These are phyloP conservation scores for Anguilla anguilla DNA, from an alignment of 2,797 vertebrate species.

Conservation along the genomic window DNA sequence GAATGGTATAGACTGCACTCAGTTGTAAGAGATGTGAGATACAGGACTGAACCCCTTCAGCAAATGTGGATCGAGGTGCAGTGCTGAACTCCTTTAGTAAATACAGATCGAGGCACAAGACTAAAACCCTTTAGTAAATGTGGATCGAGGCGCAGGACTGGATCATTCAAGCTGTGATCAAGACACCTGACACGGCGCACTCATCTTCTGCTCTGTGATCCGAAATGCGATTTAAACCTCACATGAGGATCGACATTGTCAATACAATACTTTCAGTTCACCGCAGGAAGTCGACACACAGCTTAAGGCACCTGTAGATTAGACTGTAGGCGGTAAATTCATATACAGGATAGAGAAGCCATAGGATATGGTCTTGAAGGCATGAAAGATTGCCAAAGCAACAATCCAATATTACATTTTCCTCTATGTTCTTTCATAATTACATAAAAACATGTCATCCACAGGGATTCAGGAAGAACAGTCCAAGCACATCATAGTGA, in stretches of 20 bases:
- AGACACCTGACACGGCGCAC: not conserved
- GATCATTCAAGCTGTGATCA: not conserved
- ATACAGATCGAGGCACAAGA: too few species aligned
- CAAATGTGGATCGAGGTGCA: too few species aligned
- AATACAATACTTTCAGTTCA: not conserved
- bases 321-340: too few species aligned
- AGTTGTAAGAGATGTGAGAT: too few species aligned
- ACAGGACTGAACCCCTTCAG: too few species aligned
- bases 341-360: too few species aligned
- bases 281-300: not conserved
- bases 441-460: not conserved
- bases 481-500: not conserved
- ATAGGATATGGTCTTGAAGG: too few species aligned
- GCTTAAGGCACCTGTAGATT: too few species aligned
- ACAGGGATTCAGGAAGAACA: conserved; percentile 1
- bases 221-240: not conserved
- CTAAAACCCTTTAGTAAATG: too few species aligned
- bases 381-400: not conserved
- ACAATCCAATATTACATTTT: not conserved
- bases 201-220: not conserved
- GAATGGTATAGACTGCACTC: too few species aligned
- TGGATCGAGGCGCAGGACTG: not conserved
- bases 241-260: not conserved
- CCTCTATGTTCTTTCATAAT: too few species aligned
- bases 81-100: too few species aligned